These are phyloP conservation scores for Lucilia sericata DNA, from an alignment of 1,140 invertebrate genomes.

Conservation along the genomic window DNA sequence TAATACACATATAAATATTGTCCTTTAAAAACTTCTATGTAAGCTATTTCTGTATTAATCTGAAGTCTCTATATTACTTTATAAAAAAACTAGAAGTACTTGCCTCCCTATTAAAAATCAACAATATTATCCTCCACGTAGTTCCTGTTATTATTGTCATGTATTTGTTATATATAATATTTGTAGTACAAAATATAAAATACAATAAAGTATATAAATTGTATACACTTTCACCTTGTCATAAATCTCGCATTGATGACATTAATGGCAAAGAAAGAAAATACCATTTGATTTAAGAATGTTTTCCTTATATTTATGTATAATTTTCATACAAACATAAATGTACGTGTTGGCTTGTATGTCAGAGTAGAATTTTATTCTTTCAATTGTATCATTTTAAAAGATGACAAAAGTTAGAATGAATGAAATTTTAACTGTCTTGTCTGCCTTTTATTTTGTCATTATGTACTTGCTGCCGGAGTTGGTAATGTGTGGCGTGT, in stretches of 20 bases:
- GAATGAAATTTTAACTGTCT: background rate
- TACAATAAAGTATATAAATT: constrained; percentile 25
- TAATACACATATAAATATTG: background rate
- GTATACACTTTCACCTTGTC: constrained; percentile 47
- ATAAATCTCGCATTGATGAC: constrained; percentile 51
- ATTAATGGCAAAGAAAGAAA: constrained; percentile 47
- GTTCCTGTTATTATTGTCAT: constrained; percentile 19
- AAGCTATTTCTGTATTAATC: too few relatives aligned
- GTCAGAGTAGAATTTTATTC: background rate
- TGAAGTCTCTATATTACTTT: too few relatives aligned
- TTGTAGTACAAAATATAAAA: background rate
- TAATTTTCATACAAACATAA: background rate
- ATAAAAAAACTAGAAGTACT: too few relatives aligned
- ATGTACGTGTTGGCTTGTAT: background rate
- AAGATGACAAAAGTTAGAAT: background rate
- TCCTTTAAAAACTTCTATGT: too few relatives aligned
- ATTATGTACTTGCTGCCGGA: background rate
- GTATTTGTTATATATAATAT: background rate
- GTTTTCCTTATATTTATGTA: background rate
- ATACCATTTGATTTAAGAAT: constrained; percentile 15
- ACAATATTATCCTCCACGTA: too few relatives aligned
- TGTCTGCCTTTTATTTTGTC: background rate
- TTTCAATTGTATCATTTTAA: background rate
- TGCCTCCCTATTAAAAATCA: too few relatives aligned
- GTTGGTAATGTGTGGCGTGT: background rate